Conservation (phyloP, 2,113 vertebrate species). For the Pelvicachromis taeniatus region DNA sequence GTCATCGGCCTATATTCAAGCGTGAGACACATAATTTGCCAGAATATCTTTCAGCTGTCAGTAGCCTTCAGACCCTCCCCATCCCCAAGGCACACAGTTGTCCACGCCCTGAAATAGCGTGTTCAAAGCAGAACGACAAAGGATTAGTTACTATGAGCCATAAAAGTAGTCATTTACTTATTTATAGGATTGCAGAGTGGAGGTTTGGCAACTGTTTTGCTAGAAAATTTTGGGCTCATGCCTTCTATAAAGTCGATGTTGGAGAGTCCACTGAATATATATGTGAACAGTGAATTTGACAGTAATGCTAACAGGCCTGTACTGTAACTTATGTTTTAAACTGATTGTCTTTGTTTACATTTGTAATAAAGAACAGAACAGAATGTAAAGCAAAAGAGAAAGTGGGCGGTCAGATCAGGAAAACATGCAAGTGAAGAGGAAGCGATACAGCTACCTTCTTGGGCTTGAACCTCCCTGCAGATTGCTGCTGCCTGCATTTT, state of each 20-base stretch:
- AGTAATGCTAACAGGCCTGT: neutral
- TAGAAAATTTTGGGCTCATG: neutral
- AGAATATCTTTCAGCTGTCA: conserved; percentile 89
- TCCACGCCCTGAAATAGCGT: conserved; percentile 85
- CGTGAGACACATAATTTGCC: conserved; percentile 71
- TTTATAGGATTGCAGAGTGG: conserved; percentile 64
- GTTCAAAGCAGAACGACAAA: conserved; percentile 84
- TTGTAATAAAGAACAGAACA: neutral
- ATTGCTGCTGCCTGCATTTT: conserved; percentile 89
- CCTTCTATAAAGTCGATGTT: neutral
- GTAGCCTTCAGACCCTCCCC: conserved; percentile 77
- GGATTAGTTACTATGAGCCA: conserved; percentile 80
- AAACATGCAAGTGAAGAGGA: neutral
- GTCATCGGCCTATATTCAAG: conserved; percentile 72
- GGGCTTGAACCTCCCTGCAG: conserved; percentile 86
- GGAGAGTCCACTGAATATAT: neutral
- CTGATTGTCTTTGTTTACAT: neutral
- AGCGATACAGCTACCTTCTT: conserved; percentile 71
- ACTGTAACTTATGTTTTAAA: neutral
- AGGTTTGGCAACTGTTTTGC: conserved; percentile 24
- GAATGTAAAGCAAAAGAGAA: neutral
- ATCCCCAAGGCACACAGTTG: conserved; percentile 73
- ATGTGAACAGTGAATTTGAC: neutral
- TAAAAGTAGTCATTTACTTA: conserved; percentile 74
- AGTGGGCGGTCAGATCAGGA: neutral